Conservation (phyloP, 1,140 invertebrate genomes). For the Hylyphantes graminicola region DNA sequence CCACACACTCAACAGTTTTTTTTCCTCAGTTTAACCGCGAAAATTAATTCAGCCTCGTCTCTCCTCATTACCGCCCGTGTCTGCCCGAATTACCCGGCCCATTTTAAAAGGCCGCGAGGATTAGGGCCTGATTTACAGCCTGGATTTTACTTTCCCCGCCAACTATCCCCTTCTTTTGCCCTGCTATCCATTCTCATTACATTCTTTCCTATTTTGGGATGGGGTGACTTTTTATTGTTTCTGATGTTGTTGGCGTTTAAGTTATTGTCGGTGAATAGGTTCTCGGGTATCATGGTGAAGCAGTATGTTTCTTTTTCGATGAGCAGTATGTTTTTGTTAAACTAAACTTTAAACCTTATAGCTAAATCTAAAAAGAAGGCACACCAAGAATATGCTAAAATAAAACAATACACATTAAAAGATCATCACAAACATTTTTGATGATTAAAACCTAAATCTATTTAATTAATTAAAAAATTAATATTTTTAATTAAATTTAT, state of each 20-base stretch:
- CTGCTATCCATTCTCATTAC: slow-evolving; percentile 38
- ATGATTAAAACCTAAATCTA: no score
- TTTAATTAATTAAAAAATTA: no score
- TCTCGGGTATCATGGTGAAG: no score
- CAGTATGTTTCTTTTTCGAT: no score
- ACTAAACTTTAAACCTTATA: no score
- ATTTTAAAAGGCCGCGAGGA: slow-evolving; percentile 14
- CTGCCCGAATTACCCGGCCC: slow-evolving; percentile 30
- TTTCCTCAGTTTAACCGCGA: not conserved
- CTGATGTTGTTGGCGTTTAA: not conserved
- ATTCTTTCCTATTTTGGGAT: slow-evolving; percentile 44
- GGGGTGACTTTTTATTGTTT: slow-evolving; percentile 3
- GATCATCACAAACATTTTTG: no score
- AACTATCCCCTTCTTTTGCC: slow-evolving; percentile 4
- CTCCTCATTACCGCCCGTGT: slow-evolving; percentile 13
- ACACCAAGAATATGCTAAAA: no score
- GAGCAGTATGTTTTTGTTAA: no score
- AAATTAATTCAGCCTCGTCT: slow-evolving; percentile 33
- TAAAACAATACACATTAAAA: no score
- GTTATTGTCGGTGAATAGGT: no score
- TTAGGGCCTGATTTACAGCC: slow-evolving; percentile 43
- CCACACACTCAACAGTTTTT: slow-evolving; percentile 5
- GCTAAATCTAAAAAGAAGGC: no score
- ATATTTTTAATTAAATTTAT: no score
- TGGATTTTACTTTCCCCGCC: slow-evolving; percentile 16